Conservation (phyloP, 2,113 vertebrate species). For the Psammodynastes pulverulentus region DNA sequence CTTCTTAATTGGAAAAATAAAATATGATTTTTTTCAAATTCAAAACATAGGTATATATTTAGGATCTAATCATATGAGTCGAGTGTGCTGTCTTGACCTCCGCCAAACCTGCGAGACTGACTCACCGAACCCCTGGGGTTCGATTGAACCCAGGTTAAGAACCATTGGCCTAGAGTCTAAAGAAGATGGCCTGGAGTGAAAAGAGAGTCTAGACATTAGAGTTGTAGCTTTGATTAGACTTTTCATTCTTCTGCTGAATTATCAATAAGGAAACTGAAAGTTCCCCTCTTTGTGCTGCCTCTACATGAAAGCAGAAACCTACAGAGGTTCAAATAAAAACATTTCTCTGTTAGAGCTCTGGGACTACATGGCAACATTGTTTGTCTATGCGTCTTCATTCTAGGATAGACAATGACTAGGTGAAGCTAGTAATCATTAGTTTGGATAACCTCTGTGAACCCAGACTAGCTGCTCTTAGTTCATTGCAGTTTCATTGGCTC, state of each 20-base stretch:
- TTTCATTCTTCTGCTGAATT: background rate
- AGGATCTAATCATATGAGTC: no score
- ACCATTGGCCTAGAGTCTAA: background rate
- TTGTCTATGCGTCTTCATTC: background rate
- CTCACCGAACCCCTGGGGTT: no score
- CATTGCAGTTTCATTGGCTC: background rate
- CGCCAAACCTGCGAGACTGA: no score
- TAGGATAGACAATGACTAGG: background rate
- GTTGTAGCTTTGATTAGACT: background rate
- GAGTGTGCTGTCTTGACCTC: no score
- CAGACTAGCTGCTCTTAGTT: background rate
- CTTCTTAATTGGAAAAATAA: no score
- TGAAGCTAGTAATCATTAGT: background rate
- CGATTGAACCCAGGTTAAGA: no score
- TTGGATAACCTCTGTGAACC: background rate
- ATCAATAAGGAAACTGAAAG: background rate
- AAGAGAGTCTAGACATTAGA: background rate
- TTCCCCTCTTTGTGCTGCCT: background rate
- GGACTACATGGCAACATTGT: background rate
- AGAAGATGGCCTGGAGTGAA: background rate
- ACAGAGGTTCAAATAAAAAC: background rate
- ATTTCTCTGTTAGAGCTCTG: conserved; percentile 8
- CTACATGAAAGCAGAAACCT: background rate
- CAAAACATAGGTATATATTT: no score
- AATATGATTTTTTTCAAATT: no score